Evolutionary conservation across 2,888 invertebrate species (phyloP), one percentile per base, ranked within the genome.

Genomic region (Acleris emargana): DNA sequence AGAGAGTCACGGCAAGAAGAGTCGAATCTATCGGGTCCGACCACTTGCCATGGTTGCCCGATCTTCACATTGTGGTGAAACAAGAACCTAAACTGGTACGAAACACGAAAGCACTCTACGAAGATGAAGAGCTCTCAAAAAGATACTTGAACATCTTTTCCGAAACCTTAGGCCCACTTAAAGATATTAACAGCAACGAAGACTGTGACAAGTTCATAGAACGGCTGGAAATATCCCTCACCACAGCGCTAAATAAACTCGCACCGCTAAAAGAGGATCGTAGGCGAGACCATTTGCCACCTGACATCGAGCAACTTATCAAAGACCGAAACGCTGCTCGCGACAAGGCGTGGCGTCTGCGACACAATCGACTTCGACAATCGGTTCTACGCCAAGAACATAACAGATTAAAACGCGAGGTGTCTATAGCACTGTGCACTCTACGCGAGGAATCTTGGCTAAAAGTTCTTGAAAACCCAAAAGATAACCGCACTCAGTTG

Each of bases 261-360:
- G 47, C 47, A 16, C 57, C 57, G 16, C 18, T 58, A 0, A 58
- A 45, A 58, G 47, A 58, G 47, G 47, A 58, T n/a, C n/a, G 47
- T 13, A 25, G 57, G 16, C 45, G 47, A 47, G 47, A 47, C 28
- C 47, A 58, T 13, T n/a, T 58, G n/a, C 57, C 57, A 47, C 22
- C 57, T 5, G 47, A 45, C 9, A 45, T 45, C 5, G 17, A 45
- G 17, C 45, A 45, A 45, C 45, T 45, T 17, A 45, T 45, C 11
- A 28, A 9, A 20, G 45, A 16, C 11, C 5, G 59, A 49, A 59
- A 59, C 43, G 58, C 58, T 20, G 58, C 59, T 11, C 42, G 51
- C 16, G 9, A 59, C 16, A 59, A 59, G n/a, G 59, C 51, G 11
- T 59, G 59, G 59, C 59, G 51, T 18, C 20, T 59, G 9, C 22